Percentiles rank a stretch among this genome's conserved stretches.
Evolutionary conservation across 2,888 invertebrate species (phyloP).

Genomic region (Melanostoma scalare): DNA sequence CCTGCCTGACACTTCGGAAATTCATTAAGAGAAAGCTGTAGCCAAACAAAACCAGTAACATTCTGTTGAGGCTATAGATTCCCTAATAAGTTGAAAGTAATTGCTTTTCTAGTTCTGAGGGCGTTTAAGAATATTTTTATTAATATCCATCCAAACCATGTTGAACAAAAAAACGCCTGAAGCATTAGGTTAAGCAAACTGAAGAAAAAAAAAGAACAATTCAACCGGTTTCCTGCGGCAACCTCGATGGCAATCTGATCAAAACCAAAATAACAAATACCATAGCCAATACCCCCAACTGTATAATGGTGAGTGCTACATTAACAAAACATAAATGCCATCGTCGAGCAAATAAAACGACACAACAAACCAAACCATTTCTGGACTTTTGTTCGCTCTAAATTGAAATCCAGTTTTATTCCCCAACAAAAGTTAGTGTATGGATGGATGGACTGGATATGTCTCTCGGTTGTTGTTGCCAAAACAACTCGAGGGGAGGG

Average conservation of each 20-base stretch:
- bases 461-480: constrained; percentile 26
- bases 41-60: too few species aligned
- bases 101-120: background rate
- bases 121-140: background rate
- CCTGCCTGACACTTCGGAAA: too few species aligned
- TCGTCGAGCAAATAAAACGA: constrained; percentile 30
- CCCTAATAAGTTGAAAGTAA: background rate
- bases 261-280: constrained; percentile 21
- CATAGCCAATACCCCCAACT: background rate
- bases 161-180: too few species aligned
- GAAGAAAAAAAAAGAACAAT: background rate
- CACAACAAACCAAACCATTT: constrained; percentile 31
- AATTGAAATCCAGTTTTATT: constrained; percentile 63
- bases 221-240: constrained; percentile 13
- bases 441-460: constrained; percentile 4
- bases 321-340: constrained; percentile 18
- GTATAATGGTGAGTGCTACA: background rate
- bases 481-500: constrained; percentile 25
- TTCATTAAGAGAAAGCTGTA: too few species aligned
- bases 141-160: too few species aligned
- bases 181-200: background rate
- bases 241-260: constrained; percentile 3
- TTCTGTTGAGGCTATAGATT: too few species aligned
- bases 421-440: constrained; percentile 29
- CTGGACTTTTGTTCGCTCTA: constrained; percentile 63